These are phyloP conservation scores for Rutilus rutilus DNA, from an alignment of 2,113 vertebrate species.

Conservation along the genomic window DNA sequence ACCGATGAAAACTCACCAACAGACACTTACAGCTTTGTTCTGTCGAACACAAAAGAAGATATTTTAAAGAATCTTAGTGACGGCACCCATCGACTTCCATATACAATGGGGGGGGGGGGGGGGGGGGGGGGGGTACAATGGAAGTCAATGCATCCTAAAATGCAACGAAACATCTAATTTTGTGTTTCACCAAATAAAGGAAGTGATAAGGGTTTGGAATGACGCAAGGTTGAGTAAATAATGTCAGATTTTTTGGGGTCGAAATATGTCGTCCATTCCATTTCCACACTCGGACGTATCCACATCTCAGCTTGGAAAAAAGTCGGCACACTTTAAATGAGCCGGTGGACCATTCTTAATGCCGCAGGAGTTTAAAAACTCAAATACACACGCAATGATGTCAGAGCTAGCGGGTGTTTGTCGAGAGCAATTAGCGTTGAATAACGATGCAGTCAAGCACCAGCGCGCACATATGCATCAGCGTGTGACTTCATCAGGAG, in stretches of 20 bases:
- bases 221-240: not conserved
- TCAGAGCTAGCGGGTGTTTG: slow-evolving; percentile 33
- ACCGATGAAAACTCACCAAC: too few species aligned
- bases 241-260: not conserved
- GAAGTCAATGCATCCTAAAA: too few species aligned
- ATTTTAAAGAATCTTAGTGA: too few species aligned
- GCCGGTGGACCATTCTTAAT: slow-evolving; percentile 11
- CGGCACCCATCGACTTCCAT: too few species aligned
- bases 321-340: not conserved
- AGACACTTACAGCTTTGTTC: too few species aligned
- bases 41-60: too few species aligned
- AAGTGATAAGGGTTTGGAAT: not conserved
- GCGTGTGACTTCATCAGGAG: slow-evolving; percentile 41
- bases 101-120: too few species aligned
- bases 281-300: not conserved
- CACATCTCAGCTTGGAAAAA: slow-evolving; percentile 11
- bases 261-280: not conserved
- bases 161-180: not conserved
- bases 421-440: slow-evolving; percentile 36
- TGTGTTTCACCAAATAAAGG: not conserved
- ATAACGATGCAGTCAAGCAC: slow-evolving; percentile 13
- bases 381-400: not conserved
- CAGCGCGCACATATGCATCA: not conserved
- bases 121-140: too few species aligned
- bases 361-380: slow-evolving; percentile 15